Evolutionary conservation across 2,888 invertebrate species (phyloP).

Genomic region (Anagyrus pseudococci): DNA sequence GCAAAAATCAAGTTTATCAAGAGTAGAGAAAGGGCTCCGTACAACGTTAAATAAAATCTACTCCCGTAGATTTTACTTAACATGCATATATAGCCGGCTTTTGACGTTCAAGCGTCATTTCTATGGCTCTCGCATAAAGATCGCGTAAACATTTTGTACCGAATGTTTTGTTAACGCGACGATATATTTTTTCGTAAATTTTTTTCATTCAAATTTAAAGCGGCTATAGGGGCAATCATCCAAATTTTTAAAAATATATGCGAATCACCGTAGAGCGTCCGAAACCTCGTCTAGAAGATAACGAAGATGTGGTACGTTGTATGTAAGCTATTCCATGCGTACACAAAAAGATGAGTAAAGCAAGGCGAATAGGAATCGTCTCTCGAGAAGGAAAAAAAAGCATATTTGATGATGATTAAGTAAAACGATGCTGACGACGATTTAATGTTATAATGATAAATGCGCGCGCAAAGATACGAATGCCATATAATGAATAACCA

Average conservation of each 20-base stretch:
- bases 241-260: too few relatives aligned
- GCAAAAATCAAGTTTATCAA: too few relatives aligned
- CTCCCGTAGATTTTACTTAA: conserved; percentile 15
- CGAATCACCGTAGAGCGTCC: too few relatives aligned
- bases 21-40: neutral
- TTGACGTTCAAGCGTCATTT: too few relatives aligned
- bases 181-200: neutral
- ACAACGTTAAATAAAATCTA: conserved; percentile 18
- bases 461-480: conserved; percentile 51
- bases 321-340: too few relatives aligned
- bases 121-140: too few relatives aligned
- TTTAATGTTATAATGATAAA: conserved; percentile 26
- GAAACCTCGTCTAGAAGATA: too few relatives aligned
- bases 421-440: conserved; percentile 31
- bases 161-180: too few relatives aligned
- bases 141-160: too few relatives aligned
- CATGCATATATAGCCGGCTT: too few relatives aligned
- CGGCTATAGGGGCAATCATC: too few relatives aligned
- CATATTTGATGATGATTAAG: neutral
- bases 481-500: conserved; percentile 62
- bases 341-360: neutral
- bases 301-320: too few relatives aligned
- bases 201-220: neutral
- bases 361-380: neutral
- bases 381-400: neutral